phyloP scores from a whole-genome alignment of 2,888 invertebrate species.

The Caenorhabditis sulstoni region DNA sequence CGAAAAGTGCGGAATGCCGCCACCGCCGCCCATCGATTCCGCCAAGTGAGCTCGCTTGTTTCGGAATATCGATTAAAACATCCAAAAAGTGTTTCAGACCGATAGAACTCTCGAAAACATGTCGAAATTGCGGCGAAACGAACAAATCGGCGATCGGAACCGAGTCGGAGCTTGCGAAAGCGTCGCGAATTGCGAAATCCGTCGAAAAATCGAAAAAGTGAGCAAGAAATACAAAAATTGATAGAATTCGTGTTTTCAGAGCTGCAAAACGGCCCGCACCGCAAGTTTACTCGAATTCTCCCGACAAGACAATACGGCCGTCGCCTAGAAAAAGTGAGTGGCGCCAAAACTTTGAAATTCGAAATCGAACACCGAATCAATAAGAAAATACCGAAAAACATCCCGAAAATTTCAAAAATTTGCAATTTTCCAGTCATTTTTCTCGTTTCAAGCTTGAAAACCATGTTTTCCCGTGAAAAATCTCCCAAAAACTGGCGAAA shows the following conservation, averaged over 20 bases:
- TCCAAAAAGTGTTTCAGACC: neutral
- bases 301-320: neutral
- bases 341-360: neutral
- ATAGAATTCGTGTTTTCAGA: constrained; percentile 3
- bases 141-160: constrained; percentile 22
- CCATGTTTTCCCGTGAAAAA: no score
- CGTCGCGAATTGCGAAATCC: constrained; percentile 9
- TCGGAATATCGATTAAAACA: no score
- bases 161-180: constrained; percentile 13
- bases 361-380: neutral
- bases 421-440: neutral
- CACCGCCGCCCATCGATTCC: constrained; percentile 25
- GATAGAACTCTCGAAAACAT: neutral
- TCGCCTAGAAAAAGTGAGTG: constrained; percentile 9
- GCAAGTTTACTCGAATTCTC: neutral
- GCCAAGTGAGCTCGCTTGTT: neutral
- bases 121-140: constrained; percentile 12
- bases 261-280: neutral
- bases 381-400: neutral
- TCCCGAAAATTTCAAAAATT: neutral
- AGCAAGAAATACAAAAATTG: neutral
- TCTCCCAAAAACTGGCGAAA: no score
- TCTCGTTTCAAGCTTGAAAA: neutral
- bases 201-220: neutral
- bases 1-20: constrained; percentile 38